Conservation (phyloP, 2,888 invertebrate species). For the Stenoptilia bipunctidactyla region DNA sequence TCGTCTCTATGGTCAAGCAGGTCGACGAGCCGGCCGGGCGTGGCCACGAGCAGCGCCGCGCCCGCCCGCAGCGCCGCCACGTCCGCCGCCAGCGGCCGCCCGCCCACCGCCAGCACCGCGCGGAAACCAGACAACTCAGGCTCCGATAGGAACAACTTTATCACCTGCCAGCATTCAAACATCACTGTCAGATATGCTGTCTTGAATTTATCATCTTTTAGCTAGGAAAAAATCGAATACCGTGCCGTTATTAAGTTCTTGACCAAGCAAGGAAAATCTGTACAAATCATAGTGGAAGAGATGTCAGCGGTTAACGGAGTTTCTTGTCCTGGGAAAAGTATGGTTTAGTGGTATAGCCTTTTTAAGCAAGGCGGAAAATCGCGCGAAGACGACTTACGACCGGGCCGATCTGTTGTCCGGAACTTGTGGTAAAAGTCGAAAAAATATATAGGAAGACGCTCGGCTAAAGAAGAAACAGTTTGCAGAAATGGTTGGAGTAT, state of each 20-base stretch:
- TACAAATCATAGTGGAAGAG: neutral
- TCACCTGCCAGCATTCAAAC: no score
- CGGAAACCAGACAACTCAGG: conserved; percentile 56
- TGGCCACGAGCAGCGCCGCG: conserved; percentile 91
- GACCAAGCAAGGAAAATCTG: conserved; percentile 3
- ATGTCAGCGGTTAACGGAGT: neutral
- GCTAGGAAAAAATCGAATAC: conserved; percentile 1
- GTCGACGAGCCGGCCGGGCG: conserved; percentile 94
- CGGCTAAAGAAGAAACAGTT: neutral
- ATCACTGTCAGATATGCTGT: conserved; percentile 10
- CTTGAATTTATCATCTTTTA: neutral
- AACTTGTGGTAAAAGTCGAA: no score
- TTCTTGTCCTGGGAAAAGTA: no score
- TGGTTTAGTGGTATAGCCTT: no score
- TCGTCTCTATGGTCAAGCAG: conserved; percentile 79
- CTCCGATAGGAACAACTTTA: conserved; percentile 62
- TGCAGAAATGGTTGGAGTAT: no score
- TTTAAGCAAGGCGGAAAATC: no score
- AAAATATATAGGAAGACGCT: no score
- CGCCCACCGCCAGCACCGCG: conserved; percentile 83
- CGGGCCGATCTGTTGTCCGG: no score
- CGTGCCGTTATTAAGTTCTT: conserved; percentile 5
- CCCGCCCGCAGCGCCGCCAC: conserved; percentile 77
- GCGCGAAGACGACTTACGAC: no score
- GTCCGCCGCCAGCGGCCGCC: conserved; percentile 84